Conservation (phyloP, 2,113 vertebrate genomes). For the Catagonus wagneri region DNA sequence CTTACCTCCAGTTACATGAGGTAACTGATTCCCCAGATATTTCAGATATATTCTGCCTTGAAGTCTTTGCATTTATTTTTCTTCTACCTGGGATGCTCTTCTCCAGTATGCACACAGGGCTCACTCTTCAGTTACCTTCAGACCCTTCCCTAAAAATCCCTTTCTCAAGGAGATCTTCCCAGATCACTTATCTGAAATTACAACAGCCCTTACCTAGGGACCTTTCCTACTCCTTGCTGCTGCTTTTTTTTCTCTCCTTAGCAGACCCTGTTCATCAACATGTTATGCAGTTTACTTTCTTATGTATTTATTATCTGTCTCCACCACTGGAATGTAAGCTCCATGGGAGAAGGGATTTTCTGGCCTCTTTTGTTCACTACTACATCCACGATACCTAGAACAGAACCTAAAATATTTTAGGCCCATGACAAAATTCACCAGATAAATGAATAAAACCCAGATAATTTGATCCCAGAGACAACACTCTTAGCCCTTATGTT, state of each 20-base stretch:
- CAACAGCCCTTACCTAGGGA: neutral
- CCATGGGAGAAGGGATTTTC: neutral
- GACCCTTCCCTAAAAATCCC: neutral
- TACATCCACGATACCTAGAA: neutral
- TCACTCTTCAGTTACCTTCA: neutral
- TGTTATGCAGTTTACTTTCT: neutral
- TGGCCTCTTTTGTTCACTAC: neutral
- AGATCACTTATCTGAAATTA: neutral
- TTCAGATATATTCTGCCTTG: neutral
- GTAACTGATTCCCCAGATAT: neutral
- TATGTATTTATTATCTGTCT: neutral
- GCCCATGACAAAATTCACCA: neutral
- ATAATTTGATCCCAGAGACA: neutral
- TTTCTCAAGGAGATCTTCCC: neutral
- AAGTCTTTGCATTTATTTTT: neutral
- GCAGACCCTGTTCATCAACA: neutral
- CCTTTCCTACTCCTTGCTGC: neutral
- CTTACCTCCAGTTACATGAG: neutral
- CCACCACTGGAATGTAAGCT: neutral
- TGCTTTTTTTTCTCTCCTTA: neutral
- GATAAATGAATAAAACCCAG: neutral
- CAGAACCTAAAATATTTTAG: neutral
- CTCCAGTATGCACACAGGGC: neutral
- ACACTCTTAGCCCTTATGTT: neutral
- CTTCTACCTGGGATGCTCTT: neutral